Evolutionary conservation across 2,888 invertebrate genomes (phyloP).

Genomic region (Adelphocoris suturalis): DNA sequence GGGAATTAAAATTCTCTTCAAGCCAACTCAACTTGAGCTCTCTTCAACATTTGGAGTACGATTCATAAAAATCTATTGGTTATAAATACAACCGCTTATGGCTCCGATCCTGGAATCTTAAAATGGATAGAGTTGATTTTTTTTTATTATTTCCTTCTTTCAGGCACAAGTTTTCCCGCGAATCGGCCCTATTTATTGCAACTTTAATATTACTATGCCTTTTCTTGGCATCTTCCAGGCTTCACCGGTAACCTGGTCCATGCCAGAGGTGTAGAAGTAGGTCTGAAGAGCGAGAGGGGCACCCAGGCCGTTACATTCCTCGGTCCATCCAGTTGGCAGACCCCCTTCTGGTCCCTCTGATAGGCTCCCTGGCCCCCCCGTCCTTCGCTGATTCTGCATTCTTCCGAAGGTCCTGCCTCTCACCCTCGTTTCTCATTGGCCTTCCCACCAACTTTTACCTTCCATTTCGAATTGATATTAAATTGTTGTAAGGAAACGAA

Average conservation of each 20-base stretch:
- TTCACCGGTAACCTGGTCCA: neutral
- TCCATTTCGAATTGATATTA: neutral
- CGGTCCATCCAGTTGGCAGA: constrained; percentile 10
- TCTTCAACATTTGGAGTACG: no score
- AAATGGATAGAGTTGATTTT: no score
- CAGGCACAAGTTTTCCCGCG: no score
- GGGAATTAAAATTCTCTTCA: no score
- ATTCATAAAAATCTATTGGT: no score
- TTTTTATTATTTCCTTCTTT: no score
- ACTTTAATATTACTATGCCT: no score
- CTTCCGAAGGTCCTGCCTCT: constrained; percentile 53
- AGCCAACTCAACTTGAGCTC: no score
- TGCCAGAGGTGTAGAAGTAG: constrained; percentile 40
- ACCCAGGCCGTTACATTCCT: constrained; percentile 58
- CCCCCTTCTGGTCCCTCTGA: neutral
- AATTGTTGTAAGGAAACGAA: no score
- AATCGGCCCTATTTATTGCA: no score
- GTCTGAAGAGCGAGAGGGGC: constrained; percentile 41
- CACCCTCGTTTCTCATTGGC: neutral
- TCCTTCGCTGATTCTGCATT: constrained; percentile 40
- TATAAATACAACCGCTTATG: no score
- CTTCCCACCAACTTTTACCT: constrained; percentile 26
- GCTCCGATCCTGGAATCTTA: no score
- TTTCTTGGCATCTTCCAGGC: neutral
- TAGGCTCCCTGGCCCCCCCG: neutral